Base-by-base conservation (phyloP, 2,113 vertebrate species). In the Tylochromis polylepis region DNA sequence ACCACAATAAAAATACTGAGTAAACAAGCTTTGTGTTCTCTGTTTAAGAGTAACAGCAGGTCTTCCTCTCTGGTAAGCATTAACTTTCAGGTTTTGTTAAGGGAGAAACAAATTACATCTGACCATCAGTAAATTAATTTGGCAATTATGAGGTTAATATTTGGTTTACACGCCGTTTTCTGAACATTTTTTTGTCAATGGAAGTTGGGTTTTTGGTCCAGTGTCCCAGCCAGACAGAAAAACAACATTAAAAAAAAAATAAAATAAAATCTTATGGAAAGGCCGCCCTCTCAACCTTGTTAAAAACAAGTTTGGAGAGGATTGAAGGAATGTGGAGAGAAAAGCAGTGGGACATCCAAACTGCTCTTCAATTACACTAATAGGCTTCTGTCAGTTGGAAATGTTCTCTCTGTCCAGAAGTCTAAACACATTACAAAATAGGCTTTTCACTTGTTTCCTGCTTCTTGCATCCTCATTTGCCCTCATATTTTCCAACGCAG, bases 81-180 rank as follows among this genome's bases (percentile, higher is more conserved):
- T 0, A 51, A 51, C 43, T 77, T 77, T 51, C 27, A 77, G 70
- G 2, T 14, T 43, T 8, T 20, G 15, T 31, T 6, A 77, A 5
- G 43, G 49, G 70, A 20, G 70, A 31, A 51, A 31, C 51, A 0
- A 7, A 75, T 24, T 2, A 15, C 62, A 70, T 18, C 1, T 18
- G 38, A 75, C 24, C 43, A 11, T 29, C 24, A 29, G 24, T 8
- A 20, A 49, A 1, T 75, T 11, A 49, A 49, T 4, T 27, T 0
- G 0, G 15, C 10, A 11, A 3, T 0, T 49, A 18, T 14, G 11
- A 29, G 67, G n/a, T 6, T 72, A 1, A 46, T 72, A 43, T 43
- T 43, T 43, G 65, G 65, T 24, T 72, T 16, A 1, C 22, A 72
- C 8, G 5, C 14, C 0, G 22, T 72, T 46, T 49, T 72, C 22